phyloP scores from a whole-genome alignment of 2,888 invertebrate species.

The Noctua fimbriata region DNA sequence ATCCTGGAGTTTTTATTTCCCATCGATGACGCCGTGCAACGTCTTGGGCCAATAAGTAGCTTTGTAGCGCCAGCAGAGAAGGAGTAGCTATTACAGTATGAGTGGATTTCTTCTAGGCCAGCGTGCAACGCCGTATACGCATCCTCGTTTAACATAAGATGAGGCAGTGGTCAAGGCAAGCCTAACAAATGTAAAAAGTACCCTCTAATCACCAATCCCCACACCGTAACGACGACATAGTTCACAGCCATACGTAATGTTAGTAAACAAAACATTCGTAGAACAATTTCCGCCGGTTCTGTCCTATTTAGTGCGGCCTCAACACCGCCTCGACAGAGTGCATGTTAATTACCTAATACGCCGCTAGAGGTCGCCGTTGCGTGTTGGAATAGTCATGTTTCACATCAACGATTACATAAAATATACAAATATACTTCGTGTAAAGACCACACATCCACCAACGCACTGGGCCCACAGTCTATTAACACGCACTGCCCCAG shows the following conservation, averaged over 20 bases:
- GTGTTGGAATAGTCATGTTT: constrained; percentile 48
- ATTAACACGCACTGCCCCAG: background rate
- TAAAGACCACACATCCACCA: background rate
- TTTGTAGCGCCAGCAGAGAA: background rate
- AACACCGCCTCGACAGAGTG: constrained; percentile 65
- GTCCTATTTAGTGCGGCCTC: constrained; percentile 67
- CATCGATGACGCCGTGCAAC: background rate
- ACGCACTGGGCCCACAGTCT: background rate
- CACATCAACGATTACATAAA: constrained; percentile 44
- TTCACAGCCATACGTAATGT: constrained; percentile 42
- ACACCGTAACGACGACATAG: constrained; percentile 34
- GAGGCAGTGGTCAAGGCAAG: constrained; percentile 27
- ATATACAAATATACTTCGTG: background rate
- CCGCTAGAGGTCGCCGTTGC: constrained; percentile 61
- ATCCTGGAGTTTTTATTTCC: background rate
- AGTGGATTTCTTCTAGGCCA: background rate
- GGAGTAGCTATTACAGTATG: background rate
- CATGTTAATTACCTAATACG: constrained; percentile 69
- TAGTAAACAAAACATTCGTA: constrained; percentile 42
- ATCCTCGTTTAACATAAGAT: constrained; percentile 19
- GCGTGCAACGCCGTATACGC: background rate
- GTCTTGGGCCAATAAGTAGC: background rate
- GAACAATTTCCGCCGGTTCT: constrained; percentile 56
- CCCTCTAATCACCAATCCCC: constrained; percentile 18
- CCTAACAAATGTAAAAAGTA: background rate